Evolutionary conservation across 1,140 invertebrate species (phyloP), one percentile per base, ranked within the genome.

Genomic region (Drosophila ohnishii): DNA sequence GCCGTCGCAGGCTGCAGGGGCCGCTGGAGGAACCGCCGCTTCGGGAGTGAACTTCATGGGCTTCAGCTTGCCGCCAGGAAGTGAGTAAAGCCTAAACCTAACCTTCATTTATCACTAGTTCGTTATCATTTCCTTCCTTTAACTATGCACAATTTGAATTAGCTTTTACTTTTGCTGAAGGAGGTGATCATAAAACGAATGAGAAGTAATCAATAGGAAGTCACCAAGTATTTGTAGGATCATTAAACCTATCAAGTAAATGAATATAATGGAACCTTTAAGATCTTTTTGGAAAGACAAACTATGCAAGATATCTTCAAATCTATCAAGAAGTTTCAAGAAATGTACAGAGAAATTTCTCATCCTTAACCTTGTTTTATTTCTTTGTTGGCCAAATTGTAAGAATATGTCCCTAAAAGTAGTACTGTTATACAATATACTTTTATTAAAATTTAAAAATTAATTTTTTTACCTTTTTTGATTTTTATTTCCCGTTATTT

Each of bases 21-120:
- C 55, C n/a, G 62, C 73, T 7, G 60, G 60, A 42, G 65, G 60
- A 67, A 34, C 73, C 44, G 83, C 61, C 1, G 34, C 78, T 11
- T 61, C 78, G 13, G 90, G 86, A 6, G 80, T 57, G 28, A 82
- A 67, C 39, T 87, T 78, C 13, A 86, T 91, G 90, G 90, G 90
- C 22, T 91, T 91, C 22, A 86, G 81, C 71, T 60, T 90, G 77
- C 90, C 86, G 14, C 87, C 87, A 44, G 83, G 80, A 88, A 90
- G 90, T 91, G 57, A 91, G 90, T 91, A 78, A 34, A 7, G n/a
- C 10, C 10, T 16, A 37, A 35, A n/a, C 10, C 8, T 14, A 1
- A 32, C n/a, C 66, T 39, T n/a, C 9, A 30, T 5, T 11, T 37
- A 22, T 45, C 1, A 59, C 5, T 14, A 14, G 11, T 32, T 34